Percentiles rank a stretch among this genome's conserved stretches.
Conservation (phyloP, 2,888 invertebrate species). For the Perizoma flavofasciatum region DNA sequence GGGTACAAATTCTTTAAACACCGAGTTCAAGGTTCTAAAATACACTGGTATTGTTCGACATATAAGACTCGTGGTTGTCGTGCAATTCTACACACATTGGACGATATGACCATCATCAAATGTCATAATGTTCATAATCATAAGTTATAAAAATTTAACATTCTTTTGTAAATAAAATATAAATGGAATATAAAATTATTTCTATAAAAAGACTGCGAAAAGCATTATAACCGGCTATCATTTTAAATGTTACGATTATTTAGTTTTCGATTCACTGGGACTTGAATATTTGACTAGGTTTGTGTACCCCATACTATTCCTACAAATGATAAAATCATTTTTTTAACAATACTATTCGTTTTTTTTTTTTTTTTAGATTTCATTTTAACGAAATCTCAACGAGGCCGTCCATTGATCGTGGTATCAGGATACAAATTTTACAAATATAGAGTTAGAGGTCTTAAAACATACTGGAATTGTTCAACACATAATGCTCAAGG, state of each 20-base stretch:
- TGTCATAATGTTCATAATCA: constrained; percentile 21
- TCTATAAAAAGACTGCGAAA: too few relatives aligned
- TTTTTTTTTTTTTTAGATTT: constrained; percentile 7
- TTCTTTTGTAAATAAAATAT: too few relatives aligned
- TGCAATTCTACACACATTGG: constrained; percentile 13
- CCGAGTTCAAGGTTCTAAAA: constrained; percentile 7
- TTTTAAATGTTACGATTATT: too few relatives aligned
- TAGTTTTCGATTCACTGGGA: too few relatives aligned
- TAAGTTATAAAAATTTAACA: neutral
- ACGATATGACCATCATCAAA: constrained; percentile 13
- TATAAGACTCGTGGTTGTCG: constrained; percentile 10
- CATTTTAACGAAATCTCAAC: neutral
- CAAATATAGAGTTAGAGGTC: neutral
- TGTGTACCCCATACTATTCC: too few relatives aligned
- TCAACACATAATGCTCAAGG: constrained; percentile 37
- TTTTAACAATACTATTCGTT: too few relatives aligned
- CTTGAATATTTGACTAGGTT: too few relatives aligned
- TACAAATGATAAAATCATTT: too few relatives aligned
- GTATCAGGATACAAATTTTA: constrained; percentile 6
- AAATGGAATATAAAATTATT: too few relatives aligned
- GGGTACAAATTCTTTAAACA: constrained; percentile 19
- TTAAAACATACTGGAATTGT: constrained; percentile 38
- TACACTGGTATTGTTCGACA: constrained; percentile 17
- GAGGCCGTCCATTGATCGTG: neutral
- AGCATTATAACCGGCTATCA: too few relatives aligned